Conservation (phyloP, 2,113 vertebrate genomes). For the Phalacrocorax brasilianus region DNA sequence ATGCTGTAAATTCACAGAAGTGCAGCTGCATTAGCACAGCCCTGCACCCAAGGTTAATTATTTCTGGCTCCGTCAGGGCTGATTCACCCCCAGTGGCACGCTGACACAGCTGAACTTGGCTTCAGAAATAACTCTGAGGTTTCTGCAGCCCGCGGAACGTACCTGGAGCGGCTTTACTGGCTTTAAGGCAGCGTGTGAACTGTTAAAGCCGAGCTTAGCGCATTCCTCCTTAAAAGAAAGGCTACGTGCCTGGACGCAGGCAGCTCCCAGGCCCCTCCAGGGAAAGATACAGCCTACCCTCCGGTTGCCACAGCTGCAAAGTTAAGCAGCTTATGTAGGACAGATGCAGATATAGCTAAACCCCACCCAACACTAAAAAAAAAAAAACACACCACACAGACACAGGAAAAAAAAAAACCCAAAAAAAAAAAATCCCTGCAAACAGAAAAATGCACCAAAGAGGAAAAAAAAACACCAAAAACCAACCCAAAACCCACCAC, state of each 20-base stretch:
- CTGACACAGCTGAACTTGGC: background rate
- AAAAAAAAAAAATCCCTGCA: no score
- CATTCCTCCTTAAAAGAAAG: background rate
- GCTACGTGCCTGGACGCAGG: accelerated
- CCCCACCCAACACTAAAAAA: no score
- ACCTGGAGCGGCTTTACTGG: background rate
- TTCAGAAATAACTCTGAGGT: background rate
- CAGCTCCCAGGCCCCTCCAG: background rate
- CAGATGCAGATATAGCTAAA: background rate
- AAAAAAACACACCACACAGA: no score
- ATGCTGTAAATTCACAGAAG: background rate
- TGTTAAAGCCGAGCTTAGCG: background rate
- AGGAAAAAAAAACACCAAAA: background rate
- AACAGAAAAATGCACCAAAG: background rate
- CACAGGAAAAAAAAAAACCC: no score
- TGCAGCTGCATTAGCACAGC: background rate
- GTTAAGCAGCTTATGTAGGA: background rate
- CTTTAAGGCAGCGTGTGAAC: background rate
- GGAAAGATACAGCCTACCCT: background rate
- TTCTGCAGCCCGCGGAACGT: background rate
- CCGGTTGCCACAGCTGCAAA: background rate
- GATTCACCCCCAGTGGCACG: background rate
- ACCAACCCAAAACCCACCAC: no score
- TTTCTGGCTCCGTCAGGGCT: background rate
- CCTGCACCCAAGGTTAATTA: background rate